These are phyloP conservation scores for Chiridota heheva DNA, from an alignment of 35 echinoderm and acorn worm species.

Conservation along the genomic window DNA sequence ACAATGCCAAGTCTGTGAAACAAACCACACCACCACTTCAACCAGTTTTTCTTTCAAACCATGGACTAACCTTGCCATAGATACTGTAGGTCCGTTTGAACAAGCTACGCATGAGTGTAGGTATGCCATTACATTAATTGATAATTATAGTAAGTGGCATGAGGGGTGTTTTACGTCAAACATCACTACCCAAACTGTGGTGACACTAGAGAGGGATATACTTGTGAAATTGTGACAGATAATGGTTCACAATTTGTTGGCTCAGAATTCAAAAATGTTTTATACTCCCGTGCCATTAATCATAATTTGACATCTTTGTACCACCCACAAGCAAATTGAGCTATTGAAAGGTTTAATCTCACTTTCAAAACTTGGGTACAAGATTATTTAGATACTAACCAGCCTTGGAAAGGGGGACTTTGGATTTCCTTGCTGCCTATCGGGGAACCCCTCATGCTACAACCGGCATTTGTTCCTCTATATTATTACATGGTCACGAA, in stretches of 20 bases:
- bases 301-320: slow-evolving; percentile 22
- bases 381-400: background rate
- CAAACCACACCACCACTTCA: slow-evolving; percentile 12
- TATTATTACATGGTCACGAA: slow-evolving; percentile 14
- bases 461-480: background rate
- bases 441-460: slow-evolving; percentile 25
- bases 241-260: slow-evolving; percentile 36
- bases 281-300: slow-evolving; percentile 3
- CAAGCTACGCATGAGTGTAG: background rate
- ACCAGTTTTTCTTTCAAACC: slow-evolving; percentile 27
- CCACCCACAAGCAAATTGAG: slow-evolving; percentile 50
- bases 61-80: slow-evolving; percentile 50
- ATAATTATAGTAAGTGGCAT: slow-evolving; percentile 54
- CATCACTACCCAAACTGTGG: slow-evolving; percentile 34
- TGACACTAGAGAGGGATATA: slow-evolving; percentile 42
- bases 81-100: slow-evolving; percentile 49
- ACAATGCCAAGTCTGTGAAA: slow-evolving; percentile 46
- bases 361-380: slow-evolving; percentile 34
- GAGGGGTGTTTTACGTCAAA: slow-evolving; percentile 36
- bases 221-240: slow-evolving; percentile 24
- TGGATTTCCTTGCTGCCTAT: background rate
- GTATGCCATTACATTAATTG: slow-evolving; percentile 53
- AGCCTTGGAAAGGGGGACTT: slow-evolving; percentile 4
- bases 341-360: slow-evolving; percentile 41
- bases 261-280: slow-evolving; percentile 18